phyloP scores from a whole-genome alignment of 2,888 invertebrate genomes.

The Ypsolopha sequella region DNA sequence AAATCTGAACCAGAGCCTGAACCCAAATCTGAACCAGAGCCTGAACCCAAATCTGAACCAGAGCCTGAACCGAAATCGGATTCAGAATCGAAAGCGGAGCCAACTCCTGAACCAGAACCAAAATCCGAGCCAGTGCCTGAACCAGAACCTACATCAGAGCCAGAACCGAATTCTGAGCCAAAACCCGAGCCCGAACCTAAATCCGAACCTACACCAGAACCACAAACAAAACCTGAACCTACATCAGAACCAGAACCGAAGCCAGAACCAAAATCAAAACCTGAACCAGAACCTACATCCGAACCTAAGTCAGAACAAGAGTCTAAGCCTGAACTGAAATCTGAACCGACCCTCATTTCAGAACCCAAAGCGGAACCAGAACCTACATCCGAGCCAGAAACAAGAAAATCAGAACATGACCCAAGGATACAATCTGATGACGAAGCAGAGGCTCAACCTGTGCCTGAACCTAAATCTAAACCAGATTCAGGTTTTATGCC shows the following conservation, averaged over 20 bases:
- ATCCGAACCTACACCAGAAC: constrained; percentile 22
- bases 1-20: constrained; percentile 21
- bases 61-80: constrained; percentile 21
- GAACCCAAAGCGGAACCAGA: constrained; percentile 16
- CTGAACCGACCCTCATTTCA: constrained; percentile 2
- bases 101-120: constrained; percentile 17
- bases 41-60: constrained; percentile 20
- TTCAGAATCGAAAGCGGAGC: constrained; percentile 22
- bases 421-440: constrained; percentile 18
- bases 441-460: constrained; percentile 11
- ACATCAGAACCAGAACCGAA: constrained; percentile 16
- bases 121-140: constrained; percentile 15
- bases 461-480: constrained; percentile 23
- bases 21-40: constrained; percentile 11
- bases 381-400: constrained; percentile 13
- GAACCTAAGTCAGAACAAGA: constrained; percentile 15
- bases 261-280: constrained; percentile 20
- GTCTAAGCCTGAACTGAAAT: constrained; percentile 15
- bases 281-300: constrained; percentile 16
- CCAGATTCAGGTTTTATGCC: constrained; percentile 19
- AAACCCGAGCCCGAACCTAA: constrained; percentile 26
- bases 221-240: constrained; percentile 20
- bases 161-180: constrained; percentile 28
- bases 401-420: constrained; percentile 10
- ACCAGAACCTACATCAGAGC: constrained; percentile 17